phyloP scores from a whole-genome alignment of 2,797 vertebrate genomes.

The Anisognathus igniventris region DNA sequence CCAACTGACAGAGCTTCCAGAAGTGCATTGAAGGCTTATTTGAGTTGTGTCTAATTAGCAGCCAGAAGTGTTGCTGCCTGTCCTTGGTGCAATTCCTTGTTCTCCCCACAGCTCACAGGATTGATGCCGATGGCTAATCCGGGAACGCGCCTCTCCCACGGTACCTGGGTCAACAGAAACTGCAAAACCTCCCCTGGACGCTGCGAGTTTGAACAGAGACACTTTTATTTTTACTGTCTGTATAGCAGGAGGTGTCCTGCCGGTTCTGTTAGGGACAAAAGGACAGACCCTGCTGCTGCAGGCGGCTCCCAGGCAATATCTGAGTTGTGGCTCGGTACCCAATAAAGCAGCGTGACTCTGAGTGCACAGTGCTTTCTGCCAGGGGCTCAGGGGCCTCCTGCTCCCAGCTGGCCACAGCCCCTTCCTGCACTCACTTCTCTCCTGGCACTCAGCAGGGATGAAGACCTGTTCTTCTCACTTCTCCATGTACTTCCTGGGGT shows the following conservation, averaged over 20 bases:
- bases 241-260: conserved; percentile 37
- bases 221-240: conserved; percentile 59
- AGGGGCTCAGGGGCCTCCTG: background rate
- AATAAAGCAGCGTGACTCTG: conserved; percentile 47
- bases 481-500: background rate
- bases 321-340: conserved; percentile 34
- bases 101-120: conserved; percentile 88
- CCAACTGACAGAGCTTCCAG: background rate
- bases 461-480: background rate
- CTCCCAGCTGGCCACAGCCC: background rate
- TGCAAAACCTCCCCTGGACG: conserved; percentile 22
- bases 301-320: conserved; percentile 34
- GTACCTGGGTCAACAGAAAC: conserved; percentile 45
- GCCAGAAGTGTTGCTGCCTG: background rate
- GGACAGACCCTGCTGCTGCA: background rate
- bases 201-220: conserved; percentile 47
- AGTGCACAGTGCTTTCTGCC: conserved; percentile 33
- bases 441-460: background rate
- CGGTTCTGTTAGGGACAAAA: conserved; percentile 28
- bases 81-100: background rate
- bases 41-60: background rate
- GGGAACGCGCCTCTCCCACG: background rate
- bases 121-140: conserved; percentile 88
- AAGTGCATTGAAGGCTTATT: background rate
- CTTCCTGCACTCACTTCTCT: rapidly evolving